Evolutionary conservation across 1,140 invertebrate genomes (phyloP).

Genomic region (Zaprionus capensis): DNA sequence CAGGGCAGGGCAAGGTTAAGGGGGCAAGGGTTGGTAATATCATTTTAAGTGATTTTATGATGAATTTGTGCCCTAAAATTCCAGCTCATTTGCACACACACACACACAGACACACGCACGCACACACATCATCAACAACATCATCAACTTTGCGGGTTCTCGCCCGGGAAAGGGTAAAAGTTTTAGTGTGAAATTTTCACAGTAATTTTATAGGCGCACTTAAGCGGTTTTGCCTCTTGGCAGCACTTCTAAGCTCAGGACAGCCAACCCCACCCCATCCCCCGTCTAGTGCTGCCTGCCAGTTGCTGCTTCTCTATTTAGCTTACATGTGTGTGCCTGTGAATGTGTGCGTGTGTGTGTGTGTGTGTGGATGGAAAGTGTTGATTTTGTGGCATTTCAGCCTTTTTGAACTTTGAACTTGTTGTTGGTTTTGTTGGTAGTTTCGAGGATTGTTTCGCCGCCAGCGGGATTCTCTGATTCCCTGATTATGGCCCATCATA

Average conservation of each 20-base stretch:
- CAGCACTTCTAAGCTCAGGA: slow-evolving; percentile 64
- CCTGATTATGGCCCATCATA: slow-evolving; percentile 48
- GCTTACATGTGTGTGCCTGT: slow-evolving; percentile 23
- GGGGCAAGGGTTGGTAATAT: slow-evolving; percentile 71
- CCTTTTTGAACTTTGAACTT: slow-evolving; percentile 80
- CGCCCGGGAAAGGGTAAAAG: slow-evolving; percentile 53
- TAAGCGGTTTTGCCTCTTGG: slow-evolving; percentile 78
- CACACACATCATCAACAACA: slow-evolving; percentile 57
- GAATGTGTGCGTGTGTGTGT: slow-evolving; percentile 1
- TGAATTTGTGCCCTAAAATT: slow-evolving; percentile 80
- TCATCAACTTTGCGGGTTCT: slow-evolving; percentile 49
- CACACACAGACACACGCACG: slow-evolving; percentile 8
- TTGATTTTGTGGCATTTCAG: slow-evolving; percentile 80
- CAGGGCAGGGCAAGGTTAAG: slow-evolving; percentile 1
- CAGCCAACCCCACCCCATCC: slow-evolving; percentile 12
- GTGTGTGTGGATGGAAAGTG: slow-evolving; percentile 41
- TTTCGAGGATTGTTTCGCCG: slow-evolving; percentile 43
- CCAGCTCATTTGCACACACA: slow-evolving; percentile 70
- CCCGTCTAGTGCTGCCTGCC: slow-evolving; percentile 16
- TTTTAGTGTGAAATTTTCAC: slow-evolving; percentile 81
- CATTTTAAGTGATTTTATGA: slow-evolving; percentile 83
- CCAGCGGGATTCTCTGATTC: slow-evolving; percentile 29
- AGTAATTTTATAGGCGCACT: slow-evolving; percentile 80
- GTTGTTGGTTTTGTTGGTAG: slow-evolving; percentile 32
- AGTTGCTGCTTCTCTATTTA: slow-evolving; percentile 19